Evolutionary conservation across 2,797 vertebrate genomes (phyloP).

Genomic region (Sebastes goodei): DNA sequence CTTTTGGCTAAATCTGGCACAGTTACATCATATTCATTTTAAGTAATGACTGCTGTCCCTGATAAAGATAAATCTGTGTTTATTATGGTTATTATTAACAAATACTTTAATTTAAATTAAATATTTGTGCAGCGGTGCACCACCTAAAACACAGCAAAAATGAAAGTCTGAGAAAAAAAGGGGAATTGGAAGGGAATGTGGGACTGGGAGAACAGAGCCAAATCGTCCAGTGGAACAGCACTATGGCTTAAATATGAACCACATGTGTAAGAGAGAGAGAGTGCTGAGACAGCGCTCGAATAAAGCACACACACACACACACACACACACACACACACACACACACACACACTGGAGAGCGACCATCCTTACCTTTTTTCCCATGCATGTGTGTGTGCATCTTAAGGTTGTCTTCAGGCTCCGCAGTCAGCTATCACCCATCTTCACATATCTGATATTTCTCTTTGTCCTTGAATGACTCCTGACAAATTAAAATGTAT

Average conservation of each 20-base stretch:
- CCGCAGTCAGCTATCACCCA: background rate
- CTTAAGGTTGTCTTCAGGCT: slow-evolving; percentile 28
- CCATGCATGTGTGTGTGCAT: slow-evolving; percentile 10
- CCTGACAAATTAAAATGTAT: slow-evolving; percentile 19
- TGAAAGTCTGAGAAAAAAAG: slow-evolving; percentile 53
- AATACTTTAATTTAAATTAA: background rate
- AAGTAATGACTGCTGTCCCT: background rate
- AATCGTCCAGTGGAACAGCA: slow-evolving; percentile 71
- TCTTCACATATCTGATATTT: slow-evolving; percentile 25
- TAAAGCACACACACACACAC: slow-evolving; percentile 27
- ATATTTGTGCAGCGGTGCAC: slow-evolving; percentile 12
- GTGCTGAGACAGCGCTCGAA: slow-evolving; percentile 65
- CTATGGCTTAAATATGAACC: slow-evolving; percentile 77
- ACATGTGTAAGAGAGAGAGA: slow-evolving; percentile 71
- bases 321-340: slow-evolving; percentile 12
- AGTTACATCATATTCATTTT: background rate
- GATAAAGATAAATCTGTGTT: background rate
- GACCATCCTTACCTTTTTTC: slow-evolving; percentile 60
- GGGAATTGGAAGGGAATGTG: slow-evolving; percentile 55
- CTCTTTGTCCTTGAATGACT: slow-evolving; percentile 20
- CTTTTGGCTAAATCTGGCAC: background rate
- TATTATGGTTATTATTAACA: background rate
- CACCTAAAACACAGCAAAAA: slow-evolving; percentile 35
- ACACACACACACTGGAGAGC: slow-evolving; percentile 5
- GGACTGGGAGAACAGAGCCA: slow-evolving; percentile 66